These are phyloP conservation scores for Zeus faber DNA, from an alignment of 2,113 vertebrate species.

Conservation along the genomic window DNA sequence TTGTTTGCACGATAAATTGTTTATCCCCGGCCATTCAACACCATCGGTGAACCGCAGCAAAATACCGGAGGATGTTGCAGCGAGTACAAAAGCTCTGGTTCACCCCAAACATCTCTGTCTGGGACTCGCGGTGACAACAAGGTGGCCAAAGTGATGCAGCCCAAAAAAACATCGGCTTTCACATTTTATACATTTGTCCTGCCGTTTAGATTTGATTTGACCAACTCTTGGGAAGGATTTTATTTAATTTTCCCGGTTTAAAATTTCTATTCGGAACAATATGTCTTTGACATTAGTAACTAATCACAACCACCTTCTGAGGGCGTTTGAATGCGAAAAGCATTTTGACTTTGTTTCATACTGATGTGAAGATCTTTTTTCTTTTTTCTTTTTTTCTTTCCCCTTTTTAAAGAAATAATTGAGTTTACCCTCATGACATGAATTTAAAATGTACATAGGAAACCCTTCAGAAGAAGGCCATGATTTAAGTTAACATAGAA, in stretches of 20 bases:
- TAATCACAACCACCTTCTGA: not conserved
- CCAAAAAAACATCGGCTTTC: conserved; percentile 20
- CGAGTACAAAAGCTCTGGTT: conserved; percentile 1
- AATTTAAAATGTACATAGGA: conserved; percentile 4
- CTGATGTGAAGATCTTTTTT: not conserved
- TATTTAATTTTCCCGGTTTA: not conserved
- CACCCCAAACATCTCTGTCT: conserved; percentile 10
- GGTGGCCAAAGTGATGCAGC: not conserved
- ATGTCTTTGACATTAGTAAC: not conserved
- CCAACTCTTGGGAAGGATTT: conserved; percentile 3
- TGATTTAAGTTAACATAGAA: not conserved
- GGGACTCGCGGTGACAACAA: conserved; percentile 15
- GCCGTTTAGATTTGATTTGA: conserved; percentile 56
- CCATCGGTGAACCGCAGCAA: conserved; percentile 34
- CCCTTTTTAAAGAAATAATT: not conserved
- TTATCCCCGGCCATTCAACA: conserved; percentile 33
- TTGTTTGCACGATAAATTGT: conserved; percentile 45
- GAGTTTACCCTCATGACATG: conserved; percentile 4
- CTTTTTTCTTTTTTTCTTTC: conserved; percentile 8
- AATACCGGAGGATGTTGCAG: conserved; percentile 28
- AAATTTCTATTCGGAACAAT: not conserved
- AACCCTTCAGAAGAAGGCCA: not conserved
- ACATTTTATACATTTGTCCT: conserved; percentile 26
- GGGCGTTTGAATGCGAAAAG: not conserved
- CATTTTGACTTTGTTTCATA: not conserved